These are phyloP conservation scores for Zalophus californianus DNA, from an alignment of 2,797 vertebrate species.

Conservation along the genomic window DNA sequence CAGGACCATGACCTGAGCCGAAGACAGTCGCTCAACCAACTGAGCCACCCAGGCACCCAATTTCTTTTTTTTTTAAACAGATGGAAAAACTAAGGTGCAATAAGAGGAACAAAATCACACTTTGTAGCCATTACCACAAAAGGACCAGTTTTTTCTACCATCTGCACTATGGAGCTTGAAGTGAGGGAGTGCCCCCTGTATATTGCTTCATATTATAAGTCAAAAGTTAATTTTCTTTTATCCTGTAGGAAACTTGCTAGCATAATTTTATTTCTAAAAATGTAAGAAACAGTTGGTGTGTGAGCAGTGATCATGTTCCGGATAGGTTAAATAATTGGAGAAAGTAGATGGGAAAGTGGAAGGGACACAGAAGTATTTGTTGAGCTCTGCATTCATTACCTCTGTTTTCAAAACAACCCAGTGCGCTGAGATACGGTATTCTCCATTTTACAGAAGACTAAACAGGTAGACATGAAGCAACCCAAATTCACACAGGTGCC, in stretches of 20 bases:
- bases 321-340: conserved; percentile 22
- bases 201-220: not conserved
- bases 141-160: not conserved
- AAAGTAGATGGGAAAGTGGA: not conserved
- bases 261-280: conserved; percentile 31
- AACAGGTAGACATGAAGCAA: not conserved
- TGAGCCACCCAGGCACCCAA: not conserved
- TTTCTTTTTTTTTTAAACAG: not conserved
- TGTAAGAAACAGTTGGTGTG: not conserved
- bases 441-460: conserved; percentile 40
- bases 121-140: not conserved
- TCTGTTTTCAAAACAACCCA: not conserved
- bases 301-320: not conserved
- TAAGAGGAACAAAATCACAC: not conserved
- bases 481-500: not conserved
- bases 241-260: not conserved
- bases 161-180: not conserved
- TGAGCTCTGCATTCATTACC: conserved; percentile 16
- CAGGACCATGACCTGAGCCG: too few relatives aligned
- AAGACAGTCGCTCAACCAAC: too few relatives aligned
- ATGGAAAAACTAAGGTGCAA: not conserved
- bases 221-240: not conserved
- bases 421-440: not conserved
- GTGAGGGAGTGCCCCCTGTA: not conserved
- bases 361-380: not conserved